Conservation (phyloP, 2,113 vertebrate species). For the Oreamnos americanus region DNA sequence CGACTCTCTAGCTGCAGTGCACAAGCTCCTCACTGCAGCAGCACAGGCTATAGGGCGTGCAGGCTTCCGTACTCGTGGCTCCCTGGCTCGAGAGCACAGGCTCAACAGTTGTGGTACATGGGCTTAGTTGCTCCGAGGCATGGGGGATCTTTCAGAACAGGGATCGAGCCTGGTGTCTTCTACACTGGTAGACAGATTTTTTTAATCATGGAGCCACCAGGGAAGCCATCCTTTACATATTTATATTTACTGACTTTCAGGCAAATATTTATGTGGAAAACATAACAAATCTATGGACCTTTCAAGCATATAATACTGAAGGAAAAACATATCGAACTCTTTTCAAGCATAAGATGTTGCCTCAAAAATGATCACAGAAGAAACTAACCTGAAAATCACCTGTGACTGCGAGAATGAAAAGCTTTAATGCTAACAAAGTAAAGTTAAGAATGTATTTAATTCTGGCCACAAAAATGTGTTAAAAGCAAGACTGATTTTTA, state of each 20-base stretch:
- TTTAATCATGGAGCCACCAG: background rate
- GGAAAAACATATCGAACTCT: background rate
- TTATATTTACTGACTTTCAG: background rate
- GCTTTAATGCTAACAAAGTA: background rate
- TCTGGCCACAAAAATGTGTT: background rate
- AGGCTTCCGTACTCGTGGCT: background rate
- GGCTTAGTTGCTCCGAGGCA: background rate
- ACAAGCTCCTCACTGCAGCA: background rate
- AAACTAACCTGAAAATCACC: slow-evolving; percentile 12
- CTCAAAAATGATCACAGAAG: background rate
- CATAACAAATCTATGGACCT: background rate
- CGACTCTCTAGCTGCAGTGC: background rate
- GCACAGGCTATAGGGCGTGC: background rate
- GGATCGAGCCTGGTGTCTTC: background rate
- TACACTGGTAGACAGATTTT: background rate
- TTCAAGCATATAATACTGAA: background rate
- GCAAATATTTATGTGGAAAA: background rate
- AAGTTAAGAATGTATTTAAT: background rate
- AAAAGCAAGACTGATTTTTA: background rate
- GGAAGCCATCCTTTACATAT: background rate
- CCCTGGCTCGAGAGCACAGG: background rate
- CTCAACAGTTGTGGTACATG: background rate
- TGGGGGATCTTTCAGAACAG: background rate
- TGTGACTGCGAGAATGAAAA: background rate
- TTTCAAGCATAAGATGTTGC: background rate